These are phyloP conservation scores for Himalopsyche anomala DNA, from an alignment of 2,888 invertebrate genomes.

Conservation along the genomic window DNA sequence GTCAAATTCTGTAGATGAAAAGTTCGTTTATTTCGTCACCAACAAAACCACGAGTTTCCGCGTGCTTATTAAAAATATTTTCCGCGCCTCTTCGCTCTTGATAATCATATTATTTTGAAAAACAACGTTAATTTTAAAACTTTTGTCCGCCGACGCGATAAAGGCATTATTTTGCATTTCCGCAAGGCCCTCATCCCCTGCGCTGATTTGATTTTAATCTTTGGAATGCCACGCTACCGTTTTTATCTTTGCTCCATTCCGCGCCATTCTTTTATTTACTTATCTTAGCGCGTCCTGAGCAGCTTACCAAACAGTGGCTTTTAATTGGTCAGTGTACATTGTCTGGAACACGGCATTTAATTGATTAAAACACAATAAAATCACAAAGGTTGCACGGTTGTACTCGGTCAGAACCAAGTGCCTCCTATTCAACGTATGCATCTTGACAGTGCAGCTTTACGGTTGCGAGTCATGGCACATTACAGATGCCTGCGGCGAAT, in stretches of 20 bases:
- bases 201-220: slow-evolving; percentile 60
- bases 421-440: too few relatives aligned
- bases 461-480: too few relatives aligned
- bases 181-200: slow-evolving; percentile 20
- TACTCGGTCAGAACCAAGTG: too few relatives aligned
- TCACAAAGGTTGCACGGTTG: too few relatives aligned
- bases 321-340: too few relatives aligned
- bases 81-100: not conserved
- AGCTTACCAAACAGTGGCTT: not conserved
- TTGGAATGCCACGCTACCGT: slow-evolving; percentile 46
- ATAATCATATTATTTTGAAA: slow-evolving; percentile 20
- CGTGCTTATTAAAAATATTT: not conserved
- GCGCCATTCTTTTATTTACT: not conserved
- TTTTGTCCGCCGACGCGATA: slow-evolving; percentile 15
- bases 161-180: slow-evolving; percentile 17
- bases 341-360: too few relatives aligned
- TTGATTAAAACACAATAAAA: too few relatives aligned
- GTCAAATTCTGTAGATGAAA: too few relatives aligned
- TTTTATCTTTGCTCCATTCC: slow-evolving; percentile 24
- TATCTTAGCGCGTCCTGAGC: not conserved
- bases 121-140: slow-evolving; percentile 28
- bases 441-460: too few relatives aligned
- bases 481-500: too few relatives aligned
- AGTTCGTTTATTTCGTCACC: too few relatives aligned
- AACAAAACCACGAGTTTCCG: too few relatives aligned